A percentile compares a stretch with the other conserved stretches of the same genome.
Conservation (phyloP, 2,113 vertebrate species). For the Pipra filicauda region DNA sequence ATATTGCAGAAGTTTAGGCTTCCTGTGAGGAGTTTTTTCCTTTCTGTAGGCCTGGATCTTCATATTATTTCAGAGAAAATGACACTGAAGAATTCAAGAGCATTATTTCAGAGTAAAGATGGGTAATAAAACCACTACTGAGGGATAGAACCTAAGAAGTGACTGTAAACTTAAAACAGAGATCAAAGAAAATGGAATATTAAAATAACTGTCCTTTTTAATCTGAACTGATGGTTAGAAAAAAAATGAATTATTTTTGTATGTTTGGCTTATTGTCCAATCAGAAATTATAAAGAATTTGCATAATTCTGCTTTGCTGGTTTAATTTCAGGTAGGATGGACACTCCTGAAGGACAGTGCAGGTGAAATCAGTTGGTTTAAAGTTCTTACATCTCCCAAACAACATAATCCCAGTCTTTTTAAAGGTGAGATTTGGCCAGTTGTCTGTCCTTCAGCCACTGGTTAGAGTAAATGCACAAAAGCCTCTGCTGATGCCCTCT, state of each 20-base stretch:
- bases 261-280: not conserved
- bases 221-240: not conserved
- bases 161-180: not conserved
- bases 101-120: not conserved
- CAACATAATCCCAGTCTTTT: not conserved
- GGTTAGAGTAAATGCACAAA: not conserved
- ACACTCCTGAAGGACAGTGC: not conserved
- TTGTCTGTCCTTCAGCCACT: not conserved
- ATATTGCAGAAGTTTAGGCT: not conserved
- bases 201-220: not conserved
- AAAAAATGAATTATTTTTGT: not conserved
- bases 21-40: not conserved
- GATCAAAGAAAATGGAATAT: not conserved
- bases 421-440: not conserved
- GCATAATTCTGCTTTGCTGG: not conserved
- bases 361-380: not conserved
- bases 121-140: not conserved
- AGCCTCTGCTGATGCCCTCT: not conserved
- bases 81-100: not conserved
- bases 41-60: not conserved
- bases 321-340: not conserved
- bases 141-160: not conserved
- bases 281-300: not conserved
- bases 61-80: not conserved
- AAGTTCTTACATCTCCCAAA: not conserved